Percentiles rank a stretch among this genome's conserved stretches.
phyloP scores from a whole-genome alignment of 1,140 invertebrate genomes.

The Papilio polyxenes region DNA sequence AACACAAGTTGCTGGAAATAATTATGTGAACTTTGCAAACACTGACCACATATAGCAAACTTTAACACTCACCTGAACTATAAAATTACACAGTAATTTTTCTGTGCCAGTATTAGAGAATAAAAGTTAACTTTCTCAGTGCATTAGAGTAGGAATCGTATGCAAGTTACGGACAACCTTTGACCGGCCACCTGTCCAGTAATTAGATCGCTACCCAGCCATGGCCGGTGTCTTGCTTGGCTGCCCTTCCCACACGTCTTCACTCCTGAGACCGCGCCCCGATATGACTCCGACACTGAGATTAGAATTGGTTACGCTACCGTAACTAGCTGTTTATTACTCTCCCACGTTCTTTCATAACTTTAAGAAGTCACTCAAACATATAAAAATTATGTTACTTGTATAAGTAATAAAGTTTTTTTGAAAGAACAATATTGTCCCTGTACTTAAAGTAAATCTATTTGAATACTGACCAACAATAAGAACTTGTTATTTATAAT shows the following conservation, averaged over 20 bases:
- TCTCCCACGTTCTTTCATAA: slow-evolving; percentile 9
- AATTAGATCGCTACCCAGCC: slow-evolving; percentile 65
- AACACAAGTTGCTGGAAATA: slow-evolving; percentile 1
- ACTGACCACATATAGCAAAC: neutral
- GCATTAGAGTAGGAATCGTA: slow-evolving; percentile 38
- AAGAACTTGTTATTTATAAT: neutral
- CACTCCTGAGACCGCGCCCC: slow-evolving; percentile 43
- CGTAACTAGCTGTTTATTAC: slow-evolving; percentile 33
- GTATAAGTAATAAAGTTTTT: neutral
- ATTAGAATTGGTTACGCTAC: slow-evolving; percentile 54
- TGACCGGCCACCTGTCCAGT: slow-evolving; percentile 59
- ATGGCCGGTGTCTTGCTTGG: slow-evolving; percentile 57
- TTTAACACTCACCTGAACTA: slow-evolving; percentile 10
- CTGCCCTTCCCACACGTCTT: slow-evolving; percentile 69
- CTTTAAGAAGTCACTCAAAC: neutral
- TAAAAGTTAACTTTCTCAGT: slow-evolving; percentile 42
- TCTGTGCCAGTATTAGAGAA: neutral
- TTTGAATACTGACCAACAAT: neutral
- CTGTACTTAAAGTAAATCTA: neutral
- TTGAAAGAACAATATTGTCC: neutral
- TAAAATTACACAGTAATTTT: slow-evolving; percentile 42
- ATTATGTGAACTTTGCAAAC: neutral
- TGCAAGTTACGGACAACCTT: slow-evolving; percentile 49
- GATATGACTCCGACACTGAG: slow-evolving; percentile 47
- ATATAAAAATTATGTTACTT: neutral